These are phyloP conservation scores for Grammomys surdaster DNA, from an alignment of 2,113 vertebrate genomes.

Conservation along the genomic window DNA sequence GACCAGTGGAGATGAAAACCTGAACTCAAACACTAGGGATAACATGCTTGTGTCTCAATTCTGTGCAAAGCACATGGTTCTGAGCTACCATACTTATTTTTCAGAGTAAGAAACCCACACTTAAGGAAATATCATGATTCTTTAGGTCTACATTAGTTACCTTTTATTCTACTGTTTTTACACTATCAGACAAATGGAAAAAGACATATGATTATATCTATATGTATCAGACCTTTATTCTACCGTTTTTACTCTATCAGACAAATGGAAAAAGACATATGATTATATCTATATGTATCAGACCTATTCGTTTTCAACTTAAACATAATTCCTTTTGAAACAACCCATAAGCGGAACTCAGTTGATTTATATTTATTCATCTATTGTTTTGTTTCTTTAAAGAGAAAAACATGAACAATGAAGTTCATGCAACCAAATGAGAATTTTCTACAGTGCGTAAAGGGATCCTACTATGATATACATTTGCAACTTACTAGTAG, in stretches of 20 bases:
- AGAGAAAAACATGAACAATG: background rate
- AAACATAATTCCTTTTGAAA: background rate
- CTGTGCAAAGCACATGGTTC: background rate
- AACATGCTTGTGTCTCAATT: background rate
- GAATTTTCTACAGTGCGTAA: background rate
- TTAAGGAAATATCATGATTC: background rate
- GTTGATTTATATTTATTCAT: background rate
- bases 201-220: no score
- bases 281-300: background rate
- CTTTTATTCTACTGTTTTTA: no score
- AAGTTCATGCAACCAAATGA: background rate
- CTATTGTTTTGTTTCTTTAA: background rate
- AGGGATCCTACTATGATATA: background rate
- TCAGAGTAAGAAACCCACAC: background rate
- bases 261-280: background rate
- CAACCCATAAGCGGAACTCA: background rate
- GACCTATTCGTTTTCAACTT: conserved; percentile 36
- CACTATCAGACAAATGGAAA: no score
- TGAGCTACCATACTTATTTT: background rate
- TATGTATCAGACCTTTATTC: no score
- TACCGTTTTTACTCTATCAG: conserved; percentile 3
- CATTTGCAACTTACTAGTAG: background rate
- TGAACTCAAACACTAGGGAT: background rate
- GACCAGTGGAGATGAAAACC: background rate
- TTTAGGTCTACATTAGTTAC: background rate